Base-by-base conservation (phyloP, 92 coral and sea anemone genomes). In the Virgularia gustaviana region DNA sequence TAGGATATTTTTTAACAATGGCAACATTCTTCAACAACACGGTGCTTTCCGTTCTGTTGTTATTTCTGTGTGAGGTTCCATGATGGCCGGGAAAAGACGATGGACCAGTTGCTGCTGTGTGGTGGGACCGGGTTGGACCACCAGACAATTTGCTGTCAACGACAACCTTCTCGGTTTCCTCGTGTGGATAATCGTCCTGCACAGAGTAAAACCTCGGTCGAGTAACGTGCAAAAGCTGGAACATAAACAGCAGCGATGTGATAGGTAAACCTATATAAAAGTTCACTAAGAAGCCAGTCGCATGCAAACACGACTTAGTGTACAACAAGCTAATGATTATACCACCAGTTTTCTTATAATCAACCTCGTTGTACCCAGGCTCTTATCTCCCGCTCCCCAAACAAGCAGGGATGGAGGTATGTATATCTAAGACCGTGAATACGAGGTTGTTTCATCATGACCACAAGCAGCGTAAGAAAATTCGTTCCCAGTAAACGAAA, bases 161-260 rank as follows among this genome's bases (percentile, higher is more conserved):
- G 32, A 10, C 16, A 7, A 2, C 28, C 7, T 34, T 55, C 32
- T 23, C 62, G 32, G 62, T 23, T 55, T 27, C 62, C n/a, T 27
- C 16, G 62, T 19, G 27, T 55, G 6, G 35, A 34, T 27, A 27
- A 60, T 35, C 43, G 36, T 60, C 72, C 6, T 65, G 35, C 7
- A 65, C 35, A 41, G 72, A 18, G 38, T 65, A 65, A 39, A 65
- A 65, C 51, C 56, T 42, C 15, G 72, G 72, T 9, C 72, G 51
- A 22, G 72, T 18, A 2, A 65, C 47, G 56, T 44, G 72, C 24
- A 61, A 18, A 28, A 61, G 68, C 68, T 61, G 47, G 37, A 15
- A 32, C 12, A 61, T 34, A 61, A 19, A 36, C 37, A 55, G 32
- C 4, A 18, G 24, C 16, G 13, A 39, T 15, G 45, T 39, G 45